phyloP scores from a whole-genome alignment of 2,113 vertebrate species.

The Myiozetetes cayanensis region DNA sequence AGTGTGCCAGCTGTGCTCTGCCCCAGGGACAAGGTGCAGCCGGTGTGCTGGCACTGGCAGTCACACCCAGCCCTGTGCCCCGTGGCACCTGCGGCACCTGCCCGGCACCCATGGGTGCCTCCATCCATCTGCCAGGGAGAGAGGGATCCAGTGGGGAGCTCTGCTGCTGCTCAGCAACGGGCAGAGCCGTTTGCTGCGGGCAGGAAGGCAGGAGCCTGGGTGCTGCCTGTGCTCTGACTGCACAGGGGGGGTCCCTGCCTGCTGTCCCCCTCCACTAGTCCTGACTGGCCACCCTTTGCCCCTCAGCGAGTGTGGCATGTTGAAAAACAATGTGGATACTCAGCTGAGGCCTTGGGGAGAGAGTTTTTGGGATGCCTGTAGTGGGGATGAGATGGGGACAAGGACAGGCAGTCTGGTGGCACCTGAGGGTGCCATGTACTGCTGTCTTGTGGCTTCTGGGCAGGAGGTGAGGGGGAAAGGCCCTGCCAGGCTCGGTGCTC shows the following conservation, averaged over 20 bases:
- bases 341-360: neutral
- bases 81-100: neutral
- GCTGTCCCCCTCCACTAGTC: rapidly evolving
- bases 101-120: neutral
- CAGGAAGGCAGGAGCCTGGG: neutral
- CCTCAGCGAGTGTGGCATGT: rapidly evolving
- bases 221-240: neutral
- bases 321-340: neutral
- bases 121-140: rapidly evolving
- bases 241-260: neutral
- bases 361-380: rapidly evolving
- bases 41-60: neutral
- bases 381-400: neutral
- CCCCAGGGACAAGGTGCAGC: neutral
- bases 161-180: neutral
- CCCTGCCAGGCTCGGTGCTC: rapidly evolving
- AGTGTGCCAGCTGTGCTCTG: neutral
- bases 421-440: neutral
- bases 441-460: rapidly evolving
- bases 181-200: neutral
- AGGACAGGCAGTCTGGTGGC: neutral
- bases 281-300: neutral
- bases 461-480: neutral
- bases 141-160: neutral
- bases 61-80: neutral